A percentile compares a stretch with the other conserved stretches of the same genome.
Evolutionary conservation across 2,888 invertebrate genomes (phyloP).

Genomic region (Ophioninae sp.): DNA sequence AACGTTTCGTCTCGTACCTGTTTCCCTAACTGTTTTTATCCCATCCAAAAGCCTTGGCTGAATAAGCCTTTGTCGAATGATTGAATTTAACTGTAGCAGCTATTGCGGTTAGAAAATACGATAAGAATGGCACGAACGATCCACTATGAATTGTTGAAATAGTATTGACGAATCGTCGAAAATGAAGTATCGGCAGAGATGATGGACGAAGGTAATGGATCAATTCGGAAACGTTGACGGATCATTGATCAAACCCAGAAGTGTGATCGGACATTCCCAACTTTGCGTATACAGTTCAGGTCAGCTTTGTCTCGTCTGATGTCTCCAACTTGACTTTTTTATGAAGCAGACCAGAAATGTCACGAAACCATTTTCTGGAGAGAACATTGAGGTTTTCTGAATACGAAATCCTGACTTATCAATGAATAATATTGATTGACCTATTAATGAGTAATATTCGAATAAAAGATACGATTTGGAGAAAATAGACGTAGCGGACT

Average conservation of each 20-base stretch:
- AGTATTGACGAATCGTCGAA: neutral
- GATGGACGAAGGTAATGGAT: neutral
- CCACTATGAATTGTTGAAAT: neutral
- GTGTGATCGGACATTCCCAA: too few species aligned
- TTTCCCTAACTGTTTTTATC: slow-evolving; percentile 11
- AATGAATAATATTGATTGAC: too few species aligned
- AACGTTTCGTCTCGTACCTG: slow-evolving; percentile 2
- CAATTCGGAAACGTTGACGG: neutral
- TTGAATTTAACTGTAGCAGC: neutral
- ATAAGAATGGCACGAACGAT: neutral
- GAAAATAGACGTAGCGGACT: too few species aligned
- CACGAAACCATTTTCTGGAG: too few species aligned
- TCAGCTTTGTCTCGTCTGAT: too few species aligned
- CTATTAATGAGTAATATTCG: too few species aligned
- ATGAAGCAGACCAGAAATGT: too few species aligned
- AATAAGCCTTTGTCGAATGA: slow-evolving; percentile 10
- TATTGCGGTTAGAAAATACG: neutral
- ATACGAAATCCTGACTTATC: too few species aligned
- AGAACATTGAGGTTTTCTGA: too few species aligned
- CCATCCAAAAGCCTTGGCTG: neutral
- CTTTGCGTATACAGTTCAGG: too few species aligned
- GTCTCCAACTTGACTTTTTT: too few species aligned
- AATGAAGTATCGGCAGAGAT: neutral
- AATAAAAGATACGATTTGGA: too few species aligned
- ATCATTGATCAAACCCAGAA: neutral